phyloP scores from a whole-genome alignment of 2,888 invertebrate genomes.

The Arenicola marina region DNA sequence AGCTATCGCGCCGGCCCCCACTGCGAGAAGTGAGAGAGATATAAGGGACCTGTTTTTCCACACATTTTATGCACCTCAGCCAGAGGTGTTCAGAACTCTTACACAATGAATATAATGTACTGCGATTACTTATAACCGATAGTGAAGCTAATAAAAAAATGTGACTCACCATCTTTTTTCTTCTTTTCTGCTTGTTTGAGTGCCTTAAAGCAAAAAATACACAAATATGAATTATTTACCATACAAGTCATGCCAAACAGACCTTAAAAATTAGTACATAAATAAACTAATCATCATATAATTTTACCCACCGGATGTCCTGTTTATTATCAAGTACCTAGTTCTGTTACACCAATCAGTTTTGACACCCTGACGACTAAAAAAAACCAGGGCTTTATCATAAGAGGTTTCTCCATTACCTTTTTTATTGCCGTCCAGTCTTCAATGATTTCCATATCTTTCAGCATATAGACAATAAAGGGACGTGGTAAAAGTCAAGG shows the following conservation, averaged over 20 bases:
- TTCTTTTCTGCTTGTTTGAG: slow-evolving; percentile 51
- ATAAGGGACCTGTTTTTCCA: too few species aligned
- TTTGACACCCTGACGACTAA: too few species aligned
- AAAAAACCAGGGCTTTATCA: too few species aligned
- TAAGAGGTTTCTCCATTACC: not conserved
- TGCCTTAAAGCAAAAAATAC: slow-evolving; percentile 38
- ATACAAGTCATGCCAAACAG: not conserved
- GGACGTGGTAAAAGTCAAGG: slow-evolving; percentile 65
- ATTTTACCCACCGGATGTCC: too few species aligned
- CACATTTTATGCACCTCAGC: too few species aligned
- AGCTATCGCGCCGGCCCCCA: too few species aligned
- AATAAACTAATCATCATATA: too few species aligned
- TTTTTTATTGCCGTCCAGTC: slow-evolving; percentile 87
- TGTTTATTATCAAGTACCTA: too few species aligned
- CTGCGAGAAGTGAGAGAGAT: too few species aligned
- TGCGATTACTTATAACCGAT: not conserved
- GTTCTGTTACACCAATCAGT: too few species aligned
- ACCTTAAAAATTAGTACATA: not conserved
- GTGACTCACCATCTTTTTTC: slow-evolving; percentile 42
- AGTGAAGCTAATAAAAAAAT: not conserved
- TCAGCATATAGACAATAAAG: slow-evolving; percentile 93
- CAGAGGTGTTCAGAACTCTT: too few species aligned
- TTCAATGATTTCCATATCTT: slow-evolving; percentile 90
- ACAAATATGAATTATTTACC: too few species aligned
- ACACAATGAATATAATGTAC: not conserved